Base-by-base conservation (phyloP, 2,888 invertebrate genomes). In the Drosophila anomalata region DNA sequence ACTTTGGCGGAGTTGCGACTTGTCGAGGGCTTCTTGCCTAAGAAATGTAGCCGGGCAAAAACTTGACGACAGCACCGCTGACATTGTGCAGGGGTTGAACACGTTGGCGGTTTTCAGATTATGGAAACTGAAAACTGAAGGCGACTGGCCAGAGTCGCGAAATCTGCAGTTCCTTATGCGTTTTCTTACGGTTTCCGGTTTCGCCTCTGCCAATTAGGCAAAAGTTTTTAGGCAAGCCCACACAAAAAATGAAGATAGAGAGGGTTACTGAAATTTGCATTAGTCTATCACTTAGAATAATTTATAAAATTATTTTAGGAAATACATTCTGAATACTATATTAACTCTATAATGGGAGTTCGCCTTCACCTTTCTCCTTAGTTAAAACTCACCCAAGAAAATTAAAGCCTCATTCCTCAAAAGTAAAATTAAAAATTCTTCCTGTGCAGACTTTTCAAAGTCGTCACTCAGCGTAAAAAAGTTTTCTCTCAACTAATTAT, bases 1-100 rank as follows among this genome's bases (percentile, higher is more conserved):
- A 79, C 65, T 81, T 81, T 67, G 46, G 52, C 46, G 33, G 58
- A 84, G 66, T 87, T 58, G 74, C 73, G 68, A 77, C 75, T 76
- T 81, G 80, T 77, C 80, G 65, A 65, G 73, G 41, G 48, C 60
- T 46, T 22, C 31, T 24, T n/a, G 48, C 48, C 53, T 2, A 22
- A 44, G 73, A 78, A 78, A 61, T 84, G 73, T 73, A 71, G 70
- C 78, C 73, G 39, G 26, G 51, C 56, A 48, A 52, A 46, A 52
- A 51, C 51, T 71, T 63, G 56, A 52, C 70, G 87, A 75, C 78
- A 67, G 67, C 66, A 24, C 53, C 60, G 78, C 73, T 83, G 87
- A 80, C 87, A 83, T 74, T 86, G 59, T 75, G 80, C 84, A 66
- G 57, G 76, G 87, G 76, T 78, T 73, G 61, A 63, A 78, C 73